These are phyloP conservation scores for Campoplex nolae DNA, from an alignment of 2,888 invertebrate genomes.

Conservation along the genomic window DNA sequence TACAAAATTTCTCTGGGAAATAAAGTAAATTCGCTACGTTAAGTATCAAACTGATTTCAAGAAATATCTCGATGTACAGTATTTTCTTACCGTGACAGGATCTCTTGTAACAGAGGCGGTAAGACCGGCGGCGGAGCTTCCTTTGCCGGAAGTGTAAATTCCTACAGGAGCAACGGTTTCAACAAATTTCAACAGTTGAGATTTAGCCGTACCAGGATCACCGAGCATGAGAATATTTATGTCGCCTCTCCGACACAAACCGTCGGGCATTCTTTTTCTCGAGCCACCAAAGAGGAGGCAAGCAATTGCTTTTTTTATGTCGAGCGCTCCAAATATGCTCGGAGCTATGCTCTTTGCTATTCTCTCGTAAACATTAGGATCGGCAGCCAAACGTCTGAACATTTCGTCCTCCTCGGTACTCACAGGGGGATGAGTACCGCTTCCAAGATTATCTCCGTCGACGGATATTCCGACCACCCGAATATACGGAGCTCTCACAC, in stretches of 20 bases:
- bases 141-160: slow-evolving; percentile 99
- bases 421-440: slow-evolving; percentile 85
- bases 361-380: slow-evolving; percentile 94
- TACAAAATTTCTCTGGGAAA: slow-evolving; percentile 93
- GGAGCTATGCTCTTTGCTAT: slow-evolving; percentile 97
- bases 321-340: slow-evolving; percentile 96
- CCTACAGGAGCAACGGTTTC: slow-evolving; percentile 97
- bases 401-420: slow-evolving; percentile 92
- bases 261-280: slow-evolving; percentile 96
- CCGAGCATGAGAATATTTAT: slow-evolving; percentile 98
- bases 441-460: slow-evolving; percentile 92
- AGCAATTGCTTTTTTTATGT: slow-evolving; percentile 99
- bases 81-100: slow-evolving; percentile 91
- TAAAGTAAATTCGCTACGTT: slow-evolving; percentile 58
- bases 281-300: slow-evolving; percentile 97
- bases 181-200: slow-evolving; percentile 98
- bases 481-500: slow-evolving; percentile 97
- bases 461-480: slow-evolving; percentile 96
- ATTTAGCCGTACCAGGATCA: slow-evolving; percentile 99
- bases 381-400: slow-evolving; percentile 93
- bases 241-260: slow-evolving; percentile 97
- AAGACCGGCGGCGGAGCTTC: slow-evolving; percentile 99
- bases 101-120: slow-evolving; percentile 99
- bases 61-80: neutral
- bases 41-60: neutral